Percentiles rank a stretch among this genome's conserved stretches.
These are phyloP conservation scores for Gallinago nigripennis DNA, from an alignment of 2,797 vertebrate species.

Conservation along the genomic window DNA sequence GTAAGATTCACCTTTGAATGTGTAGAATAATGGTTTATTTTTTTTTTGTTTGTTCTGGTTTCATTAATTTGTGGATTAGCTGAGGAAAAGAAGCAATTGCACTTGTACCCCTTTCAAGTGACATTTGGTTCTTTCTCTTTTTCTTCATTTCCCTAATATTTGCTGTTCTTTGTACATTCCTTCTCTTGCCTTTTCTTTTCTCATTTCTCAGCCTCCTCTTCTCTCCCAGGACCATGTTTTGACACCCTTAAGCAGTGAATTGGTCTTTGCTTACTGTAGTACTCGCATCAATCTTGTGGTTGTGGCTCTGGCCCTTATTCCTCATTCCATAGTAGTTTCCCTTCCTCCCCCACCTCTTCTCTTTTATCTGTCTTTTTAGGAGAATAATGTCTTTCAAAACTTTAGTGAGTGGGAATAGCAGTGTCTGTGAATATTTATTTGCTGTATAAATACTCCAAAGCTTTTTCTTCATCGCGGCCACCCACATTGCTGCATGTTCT, in stretches of 20 bases:
- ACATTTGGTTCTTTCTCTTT: slow-evolving; percentile 57
- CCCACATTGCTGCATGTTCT: slow-evolving; percentile 32
- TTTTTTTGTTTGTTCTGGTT: background rate
- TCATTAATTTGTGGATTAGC: slow-evolving; percentile 57
- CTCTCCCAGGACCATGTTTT: slow-evolving; percentile 37
- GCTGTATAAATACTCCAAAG: slow-evolving; percentile 54
- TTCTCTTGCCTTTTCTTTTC: slow-evolving; percentile 59
- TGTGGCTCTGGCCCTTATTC: slow-evolving; percentile 53
- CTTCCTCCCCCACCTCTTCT: slow-evolving; percentile 43
- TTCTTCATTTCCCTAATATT: slow-evolving; percentile 63
- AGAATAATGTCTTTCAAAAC: slow-evolving; percentile 64
- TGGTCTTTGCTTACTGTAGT: slow-evolving; percentile 64
- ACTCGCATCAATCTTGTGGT: slow-evolving; percentile 62
- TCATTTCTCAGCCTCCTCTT: slow-evolving; percentile 48
- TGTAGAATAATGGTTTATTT: background rate
- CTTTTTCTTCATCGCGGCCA: slow-evolving; percentile 42
- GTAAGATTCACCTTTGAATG: background rate
- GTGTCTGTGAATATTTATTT: slow-evolving; percentile 65
- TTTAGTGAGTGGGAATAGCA: slow-evolving; percentile 47
- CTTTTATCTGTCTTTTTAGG: slow-evolving; percentile 60
- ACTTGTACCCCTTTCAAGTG: background rate
- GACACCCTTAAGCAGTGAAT: slow-evolving; percentile 48
- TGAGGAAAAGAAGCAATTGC: slow-evolving; percentile 25
- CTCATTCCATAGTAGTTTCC: slow-evolving; percentile 57
- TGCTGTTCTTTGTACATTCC: slow-evolving; percentile 43